A percentile compares a stretch with the other conserved stretches of the same genome.
These are phyloP conservation scores for Kryptolebias ocellatus DNA, from an alignment of 2,797 vertebrate species.

Conservation along the genomic window DNA sequence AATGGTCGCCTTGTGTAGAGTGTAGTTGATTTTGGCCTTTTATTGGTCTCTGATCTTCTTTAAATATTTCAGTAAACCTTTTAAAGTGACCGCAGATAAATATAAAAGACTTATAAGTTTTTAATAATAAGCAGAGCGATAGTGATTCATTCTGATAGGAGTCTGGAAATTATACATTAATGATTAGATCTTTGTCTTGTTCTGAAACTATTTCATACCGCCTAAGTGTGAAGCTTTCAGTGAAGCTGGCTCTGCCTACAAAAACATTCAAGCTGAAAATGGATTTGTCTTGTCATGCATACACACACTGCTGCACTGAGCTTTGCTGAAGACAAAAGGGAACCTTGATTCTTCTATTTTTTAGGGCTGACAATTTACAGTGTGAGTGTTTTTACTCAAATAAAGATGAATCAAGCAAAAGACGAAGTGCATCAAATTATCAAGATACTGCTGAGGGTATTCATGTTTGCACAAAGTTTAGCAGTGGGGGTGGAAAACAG, in stretches of 20 bases:
- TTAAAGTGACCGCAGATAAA: constrained; percentile 71
- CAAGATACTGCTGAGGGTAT: constrained; percentile 64
- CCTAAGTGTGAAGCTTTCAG: constrained; percentile 63
- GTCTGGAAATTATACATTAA: constrained; percentile 74
- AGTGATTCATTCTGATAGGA: constrained; percentile 70
- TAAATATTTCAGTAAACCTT: constrained; percentile 78
- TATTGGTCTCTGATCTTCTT: constrained; percentile 49
- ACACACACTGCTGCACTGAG: constrained; percentile 7
- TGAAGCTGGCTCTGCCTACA: constrained; percentile 29
- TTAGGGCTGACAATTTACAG: constrained; percentile 31
- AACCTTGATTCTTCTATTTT: constrained; percentile 40
- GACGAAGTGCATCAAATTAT: constrained; percentile 64
- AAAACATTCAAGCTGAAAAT: constrained; percentile 25
- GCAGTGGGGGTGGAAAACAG: constrained; percentile 72
- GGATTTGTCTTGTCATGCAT: constrained; percentile 31
- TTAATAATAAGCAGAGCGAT: constrained; percentile 78
- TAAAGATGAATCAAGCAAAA: constrained; percentile 54
- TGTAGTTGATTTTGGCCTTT: constrained; percentile 51
- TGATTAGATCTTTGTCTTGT: constrained; percentile 56
- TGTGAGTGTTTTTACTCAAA: constrained; percentile 35
- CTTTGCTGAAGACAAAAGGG: constrained; percentile 29
- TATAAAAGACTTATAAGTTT: constrained; percentile 73
- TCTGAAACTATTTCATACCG: constrained; percentile 53
- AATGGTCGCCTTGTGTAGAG: constrained; percentile 52
- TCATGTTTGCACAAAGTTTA: constrained; percentile 74